A percentile compares a stretch with the other conserved stretches of the same genome.
phyloP scores from a whole-genome alignment of 2,113 vertebrate species.

The Colinus virginianus region DNA sequence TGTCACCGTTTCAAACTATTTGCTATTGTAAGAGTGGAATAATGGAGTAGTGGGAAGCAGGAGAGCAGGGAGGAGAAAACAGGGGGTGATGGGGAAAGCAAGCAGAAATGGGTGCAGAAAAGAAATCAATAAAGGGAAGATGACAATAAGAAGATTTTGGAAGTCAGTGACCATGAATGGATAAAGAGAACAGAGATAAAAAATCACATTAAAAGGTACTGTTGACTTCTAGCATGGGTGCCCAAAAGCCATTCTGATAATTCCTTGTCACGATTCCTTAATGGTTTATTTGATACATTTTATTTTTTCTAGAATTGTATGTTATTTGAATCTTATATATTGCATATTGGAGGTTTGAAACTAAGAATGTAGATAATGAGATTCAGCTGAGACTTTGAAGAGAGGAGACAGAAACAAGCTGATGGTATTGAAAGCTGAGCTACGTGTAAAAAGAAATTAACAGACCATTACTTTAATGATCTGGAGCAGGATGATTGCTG shows the following conservation, averaged over 20 bases:
- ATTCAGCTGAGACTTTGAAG: not conserved
- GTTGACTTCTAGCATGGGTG: not conserved
- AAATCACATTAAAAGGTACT: not conserved
- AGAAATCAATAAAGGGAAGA: not conserved
- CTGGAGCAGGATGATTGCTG: not conserved
- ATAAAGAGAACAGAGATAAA: not conserved
- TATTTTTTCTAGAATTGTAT: not conserved
- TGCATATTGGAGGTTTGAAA: not conserved
- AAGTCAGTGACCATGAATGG: constrained; percentile 1
- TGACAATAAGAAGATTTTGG: not conserved
- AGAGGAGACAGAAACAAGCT: constrained; percentile 2
- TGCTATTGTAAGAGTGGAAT: not conserved
- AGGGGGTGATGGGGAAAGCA: not conserved
- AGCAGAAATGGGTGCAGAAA: not conserved
- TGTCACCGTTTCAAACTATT: not conserved
- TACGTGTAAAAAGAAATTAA: constrained; percentile 15
- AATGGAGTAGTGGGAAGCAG: not conserved
- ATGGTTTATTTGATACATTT: not conserved
- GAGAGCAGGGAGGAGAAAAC: not conserved
- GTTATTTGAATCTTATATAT: not conserved
- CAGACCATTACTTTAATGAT: constrained; percentile 27
- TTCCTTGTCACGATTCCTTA: not conserved
- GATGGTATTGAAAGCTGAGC: constrained; percentile 3
- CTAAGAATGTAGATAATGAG: not conserved
- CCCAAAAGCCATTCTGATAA: not conserved